phyloP scores from a whole-genome alignment of 2,888 invertebrate species.

The Cotesia congregata region DNA sequence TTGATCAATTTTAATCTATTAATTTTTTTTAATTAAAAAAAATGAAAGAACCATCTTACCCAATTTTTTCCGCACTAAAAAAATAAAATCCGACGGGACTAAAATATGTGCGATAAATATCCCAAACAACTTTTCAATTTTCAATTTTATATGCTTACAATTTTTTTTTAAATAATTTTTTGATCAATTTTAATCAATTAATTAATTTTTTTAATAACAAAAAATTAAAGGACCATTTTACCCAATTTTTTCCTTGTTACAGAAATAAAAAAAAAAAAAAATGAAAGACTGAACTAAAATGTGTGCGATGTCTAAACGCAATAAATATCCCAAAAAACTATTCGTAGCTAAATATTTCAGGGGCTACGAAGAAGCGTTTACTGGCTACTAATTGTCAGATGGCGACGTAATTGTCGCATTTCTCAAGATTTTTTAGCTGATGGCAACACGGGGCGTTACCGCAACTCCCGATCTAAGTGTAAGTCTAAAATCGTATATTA shows the following conservation, averaged over 20 bases:
- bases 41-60: too few species aligned
- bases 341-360: constrained; percentile 51
- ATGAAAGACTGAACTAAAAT: not conserved
- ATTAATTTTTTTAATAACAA: not conserved
- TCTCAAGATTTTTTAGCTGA: constrained; percentile 56
- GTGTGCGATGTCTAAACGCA: constrained; percentile 41
- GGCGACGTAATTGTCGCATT: constrained; percentile 65
- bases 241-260: not conserved
- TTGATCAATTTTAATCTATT: too few species aligned
- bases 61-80: too few species aligned
- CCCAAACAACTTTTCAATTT: too few species aligned
- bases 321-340: constrained; percentile 63
- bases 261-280: not conserved
- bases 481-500: constrained; percentile 43
- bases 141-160: too few species aligned
- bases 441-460: constrained; percentile 38
- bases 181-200: too few species aligned
- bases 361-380: constrained; percentile 57
- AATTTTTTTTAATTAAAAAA: too few species aligned
- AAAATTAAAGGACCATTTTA: too few species aligned
- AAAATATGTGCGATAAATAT: too few species aligned
- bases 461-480: not conserved
- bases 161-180: too few species aligned
- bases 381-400: constrained; percentile 68
- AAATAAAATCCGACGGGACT: too few species aligned